Percentiles rank a stretch among this genome's conserved stretches.
phyloP scores from a whole-genome alignment of 2,888 invertebrate genomes.

The Acleris cristana region DNA sequence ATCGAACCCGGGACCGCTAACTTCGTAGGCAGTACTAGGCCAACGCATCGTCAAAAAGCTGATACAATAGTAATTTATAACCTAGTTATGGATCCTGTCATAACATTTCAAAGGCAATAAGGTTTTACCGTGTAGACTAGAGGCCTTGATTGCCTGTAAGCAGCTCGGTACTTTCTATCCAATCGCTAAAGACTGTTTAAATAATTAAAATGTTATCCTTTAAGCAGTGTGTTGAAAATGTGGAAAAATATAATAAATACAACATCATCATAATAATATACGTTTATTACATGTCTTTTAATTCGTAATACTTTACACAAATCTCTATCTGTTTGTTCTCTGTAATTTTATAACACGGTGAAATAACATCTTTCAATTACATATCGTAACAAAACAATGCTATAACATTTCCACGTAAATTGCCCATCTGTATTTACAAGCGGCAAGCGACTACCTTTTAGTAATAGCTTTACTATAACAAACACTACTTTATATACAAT shows the following conservation, averaged over 20 bases:
- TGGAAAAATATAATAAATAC: not conserved
- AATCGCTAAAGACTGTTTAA: no score
- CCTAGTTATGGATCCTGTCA: no score
- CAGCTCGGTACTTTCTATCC: no score
- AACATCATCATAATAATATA: conserved; percentile 16
- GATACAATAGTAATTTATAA: no score
- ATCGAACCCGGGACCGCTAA: no score
- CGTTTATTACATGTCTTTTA: conserved; percentile 31
- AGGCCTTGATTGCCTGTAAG: no score
- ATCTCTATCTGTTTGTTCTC: not conserved
- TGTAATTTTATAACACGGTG: conserved; percentile 12
- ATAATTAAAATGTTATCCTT: not conserved
- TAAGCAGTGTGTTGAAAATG: not conserved
- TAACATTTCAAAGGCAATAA: no score
- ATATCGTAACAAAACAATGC: conserved; percentile 14
- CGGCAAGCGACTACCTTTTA: conserved; percentile 23
- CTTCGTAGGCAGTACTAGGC: no score
- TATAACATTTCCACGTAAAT: conserved; percentile 22
- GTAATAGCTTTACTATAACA: conserved; percentile 16
- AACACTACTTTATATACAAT: conserved; percentile 27
- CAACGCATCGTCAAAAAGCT: no score
- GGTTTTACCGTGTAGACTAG: no score
- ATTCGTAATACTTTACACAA: conserved; percentile 28
- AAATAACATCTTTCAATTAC: not conserved
- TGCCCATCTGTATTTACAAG: conserved; percentile 26